Evolutionary conservation across 2,797 vertebrate genomes (phyloP).

Genomic region (Enteromius paludinosus): DNA sequence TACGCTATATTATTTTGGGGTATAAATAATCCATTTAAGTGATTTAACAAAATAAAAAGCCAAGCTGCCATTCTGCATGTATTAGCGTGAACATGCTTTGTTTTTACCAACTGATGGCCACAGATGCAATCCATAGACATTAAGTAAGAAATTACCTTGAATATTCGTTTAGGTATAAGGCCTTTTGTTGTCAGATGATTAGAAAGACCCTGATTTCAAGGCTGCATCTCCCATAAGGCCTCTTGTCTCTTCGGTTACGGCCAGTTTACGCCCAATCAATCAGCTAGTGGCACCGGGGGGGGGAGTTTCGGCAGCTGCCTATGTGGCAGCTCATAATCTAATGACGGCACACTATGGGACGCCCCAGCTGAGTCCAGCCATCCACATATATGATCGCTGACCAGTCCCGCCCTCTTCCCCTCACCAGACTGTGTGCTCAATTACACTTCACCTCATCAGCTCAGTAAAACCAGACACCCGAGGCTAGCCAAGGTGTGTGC

Average conservation of each 20-base stretch:
- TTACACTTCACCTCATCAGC: constrained; percentile 49
- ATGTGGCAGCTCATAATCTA: constrained; percentile 67
- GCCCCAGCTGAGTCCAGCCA: constrained; percentile 74
- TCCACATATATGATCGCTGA: constrained; percentile 49
- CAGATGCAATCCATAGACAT: constrained; percentile 20
- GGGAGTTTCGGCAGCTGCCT: constrained; percentile 76
- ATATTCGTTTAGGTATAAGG: constrained; percentile 20
- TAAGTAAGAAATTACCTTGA: constrained; percentile 40
- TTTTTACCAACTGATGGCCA: neutral
- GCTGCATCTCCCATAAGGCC: constrained; percentile 64
- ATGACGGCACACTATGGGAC: constrained; percentile 63
- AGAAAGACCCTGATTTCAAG: constrained; percentile 52
- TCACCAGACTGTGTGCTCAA: constrained; percentile 52
- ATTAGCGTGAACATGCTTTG: neutral
- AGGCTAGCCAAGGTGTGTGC: constrained; percentile 21
- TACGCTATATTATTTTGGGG: neutral
- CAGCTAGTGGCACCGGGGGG: constrained; percentile 58
- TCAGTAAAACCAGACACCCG: constrained; percentile 48
- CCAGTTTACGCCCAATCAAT: constrained; percentile 78
- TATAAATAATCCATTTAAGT: neutral
- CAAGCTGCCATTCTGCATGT: neutral
- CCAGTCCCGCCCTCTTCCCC: constrained; percentile 50
- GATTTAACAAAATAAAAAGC: neutral
- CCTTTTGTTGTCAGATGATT: constrained; percentile 60
- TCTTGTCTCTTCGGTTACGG: constrained; percentile 74